Conservation (phyloP, 2,888 invertebrate genomes). For the Cylindroiulus punctatus region DNA sequence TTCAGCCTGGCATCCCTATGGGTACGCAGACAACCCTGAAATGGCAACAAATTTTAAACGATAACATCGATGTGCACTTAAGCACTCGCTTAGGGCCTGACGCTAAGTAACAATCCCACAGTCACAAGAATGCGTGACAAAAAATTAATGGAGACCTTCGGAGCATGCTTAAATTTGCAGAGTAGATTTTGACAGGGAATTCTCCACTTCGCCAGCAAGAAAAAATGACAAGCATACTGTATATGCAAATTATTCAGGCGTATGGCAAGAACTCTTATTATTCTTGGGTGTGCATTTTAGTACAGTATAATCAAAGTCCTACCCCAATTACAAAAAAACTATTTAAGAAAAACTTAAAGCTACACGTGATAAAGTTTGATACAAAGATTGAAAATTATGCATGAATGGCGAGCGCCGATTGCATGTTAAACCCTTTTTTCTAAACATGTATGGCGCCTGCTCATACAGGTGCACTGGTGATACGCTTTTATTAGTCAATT, state of each 20-base stretch:
- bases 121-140: background rate
- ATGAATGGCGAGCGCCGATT: background rate
- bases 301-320: too few species aligned
- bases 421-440: background rate
- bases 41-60: conserved; percentile 43
- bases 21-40: background rate
- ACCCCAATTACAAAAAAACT: too few species aligned
- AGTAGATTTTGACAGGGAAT: background rate
- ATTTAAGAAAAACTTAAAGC: too few species aligned
- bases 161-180: background rate
- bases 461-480: background rate
- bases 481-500: background rate
- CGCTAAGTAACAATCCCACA: conserved; percentile 15
- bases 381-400: too few species aligned
- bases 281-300: too few species aligned
- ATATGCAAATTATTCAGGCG: too few species aligned
- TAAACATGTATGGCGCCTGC: background rate
- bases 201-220: background rate
- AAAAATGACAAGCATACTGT: too few species aligned
- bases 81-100: conserved; percentile 43
- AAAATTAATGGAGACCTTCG: background rate
- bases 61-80: conserved; percentile 47
- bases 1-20: conserved; percentile 4
- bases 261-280: too few species aligned
- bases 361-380: too few species aligned